Base-by-base conservation (phyloP, 2,797 vertebrate genomes). In the Dendrocincla tyrannina region DNA sequence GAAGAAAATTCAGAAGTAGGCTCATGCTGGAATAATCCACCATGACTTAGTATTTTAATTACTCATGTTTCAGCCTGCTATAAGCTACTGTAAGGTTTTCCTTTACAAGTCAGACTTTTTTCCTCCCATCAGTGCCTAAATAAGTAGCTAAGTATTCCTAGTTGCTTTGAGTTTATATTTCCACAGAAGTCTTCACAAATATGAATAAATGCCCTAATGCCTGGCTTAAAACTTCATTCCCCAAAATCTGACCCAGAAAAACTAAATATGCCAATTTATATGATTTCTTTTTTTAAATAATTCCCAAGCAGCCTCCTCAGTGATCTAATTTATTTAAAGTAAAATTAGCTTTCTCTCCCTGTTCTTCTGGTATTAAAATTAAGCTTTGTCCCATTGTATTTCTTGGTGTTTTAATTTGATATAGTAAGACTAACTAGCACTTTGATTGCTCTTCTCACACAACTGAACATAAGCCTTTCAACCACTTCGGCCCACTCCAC, bases 241-340 rank as follows among this genome's bases (percentile, higher is more conserved):
- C 16, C 18, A 88, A 77, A 86, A 82, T 62, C 52, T 96, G 96
- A 96, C 95, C 95, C 80, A 96, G 89, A 96, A 96, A 97, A 96
- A 60, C 18, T 68, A 86, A 90, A 76, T 82, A 92, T 76, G 70
- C 44, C 70, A 70, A 64, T 93, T 96, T 88, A 74, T 84, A 90
- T 81, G 72, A 96, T 86, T 92, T 67, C 35, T 78, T 93, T 88
- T 91, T 96, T 28, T 1, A 30, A 90, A 69, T 88, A 93, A 95
- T 93, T 91, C 95, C 94, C 91, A 93, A 79, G 89, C 73, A 96
- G 63, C 52, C 18, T 42, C 80, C 63, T 96, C 82, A 50, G 44
- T 76, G 78, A 90, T 94, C 94, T 93, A 85, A 92, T 96, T 96
- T 88, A 78, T 78, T 91, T 88, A 17, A 92, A 92, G 77, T 56